Base-by-base conservation (phyloP, 2,888 invertebrate genomes). In the Pseudococcus longispinus region DNA sequence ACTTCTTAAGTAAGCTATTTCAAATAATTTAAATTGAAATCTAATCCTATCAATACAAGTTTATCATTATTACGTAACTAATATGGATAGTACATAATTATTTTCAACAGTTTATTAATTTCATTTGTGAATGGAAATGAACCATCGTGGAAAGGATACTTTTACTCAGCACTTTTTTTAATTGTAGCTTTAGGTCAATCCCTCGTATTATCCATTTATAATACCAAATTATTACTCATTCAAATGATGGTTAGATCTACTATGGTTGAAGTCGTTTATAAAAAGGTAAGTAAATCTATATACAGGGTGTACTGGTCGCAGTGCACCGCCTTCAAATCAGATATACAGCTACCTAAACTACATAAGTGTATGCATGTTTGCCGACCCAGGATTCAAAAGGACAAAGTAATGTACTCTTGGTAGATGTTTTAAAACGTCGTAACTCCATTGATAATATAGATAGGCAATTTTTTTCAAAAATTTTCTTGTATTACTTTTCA, bases 201-300 rank as follows among this genome's bases (percentile, higher is more conserved):
- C 1, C 89, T 93, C 83, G 89, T 93, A 87, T 91, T 92, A 77
- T 92, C 92, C 80, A 92, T 92, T 88, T 93, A 93, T 89, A 93
- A 92, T 89, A 92, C 93, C 89, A 90, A 90, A 37, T 91, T 92
- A 90, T 91, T 92, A 90, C 89, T 92, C 0, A 90, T 92, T 11
- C 93, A 93, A 26, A 92, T 94, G 91, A 91, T 92, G 87, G 91
- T 93, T 9, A 90, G 92, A 88, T 91, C 93, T 8, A 91, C 92
- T 3, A 89, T 93, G 15, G 91, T 93, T 29, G 65, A 83, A 51
- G 13, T 87, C 0, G 44, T 87, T n/a, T 83, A 82, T 15, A 82
- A 87, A 65, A 87, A 87, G 82, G 87, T 87, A 82, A 46, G 44
- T 46, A n/a, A n/a, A n/a, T n/a, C n/a, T n/a, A n/a, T n/a, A n/a